These are phyloP conservation scores for Oegoconia quadripuncta DNA, from an alignment of 2,888 invertebrate species.

Conservation along the genomic window DNA sequence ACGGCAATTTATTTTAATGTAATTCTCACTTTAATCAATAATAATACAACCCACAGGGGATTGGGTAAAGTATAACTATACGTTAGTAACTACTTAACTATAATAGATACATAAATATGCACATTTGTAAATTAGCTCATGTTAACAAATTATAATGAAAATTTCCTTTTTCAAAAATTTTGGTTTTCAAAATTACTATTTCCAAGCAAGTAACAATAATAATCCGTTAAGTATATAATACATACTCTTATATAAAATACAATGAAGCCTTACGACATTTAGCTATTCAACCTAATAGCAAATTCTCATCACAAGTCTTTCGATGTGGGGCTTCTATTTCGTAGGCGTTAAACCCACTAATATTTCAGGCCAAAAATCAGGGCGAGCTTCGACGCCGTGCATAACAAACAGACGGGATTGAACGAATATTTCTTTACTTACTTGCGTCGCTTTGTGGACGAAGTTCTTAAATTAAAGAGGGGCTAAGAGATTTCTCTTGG, in stretches of 20 bases:
- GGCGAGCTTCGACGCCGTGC: conserved; percentile 56
- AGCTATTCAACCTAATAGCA: conserved; percentile 37
- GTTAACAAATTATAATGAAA: too few species aligned
- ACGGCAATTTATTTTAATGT: conserved; percentile 49
- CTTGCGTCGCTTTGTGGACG: conserved; percentile 19
- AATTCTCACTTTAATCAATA: conserved; percentile 16
- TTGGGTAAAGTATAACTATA: not conserved
- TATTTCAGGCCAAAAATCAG: conserved; percentile 74
- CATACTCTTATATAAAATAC: too few species aligned
- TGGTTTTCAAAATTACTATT: too few species aligned
- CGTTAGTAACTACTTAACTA: too few species aligned
- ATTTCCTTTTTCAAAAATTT: too few species aligned
- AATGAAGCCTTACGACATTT: too few species aligned
- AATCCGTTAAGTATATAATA: too few species aligned
- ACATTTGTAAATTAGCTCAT: too few species aligned
- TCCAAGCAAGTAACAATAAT: too few species aligned
- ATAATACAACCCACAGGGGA: conserved; percentile 1
- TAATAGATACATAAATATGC: too few species aligned
- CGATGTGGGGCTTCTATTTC: conserved; percentile 54
- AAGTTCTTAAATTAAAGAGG: conserved; percentile 25
- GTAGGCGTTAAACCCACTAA: conserved; percentile 69
- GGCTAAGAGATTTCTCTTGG: not conserved
- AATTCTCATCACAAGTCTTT: conserved; percentile 57
- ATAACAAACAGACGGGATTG: conserved; percentile 61
- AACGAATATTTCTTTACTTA: conserved; percentile 31